phyloP scores from a whole-genome alignment of 1,140 invertebrate species.

The Lycorma delicatula region DNA sequence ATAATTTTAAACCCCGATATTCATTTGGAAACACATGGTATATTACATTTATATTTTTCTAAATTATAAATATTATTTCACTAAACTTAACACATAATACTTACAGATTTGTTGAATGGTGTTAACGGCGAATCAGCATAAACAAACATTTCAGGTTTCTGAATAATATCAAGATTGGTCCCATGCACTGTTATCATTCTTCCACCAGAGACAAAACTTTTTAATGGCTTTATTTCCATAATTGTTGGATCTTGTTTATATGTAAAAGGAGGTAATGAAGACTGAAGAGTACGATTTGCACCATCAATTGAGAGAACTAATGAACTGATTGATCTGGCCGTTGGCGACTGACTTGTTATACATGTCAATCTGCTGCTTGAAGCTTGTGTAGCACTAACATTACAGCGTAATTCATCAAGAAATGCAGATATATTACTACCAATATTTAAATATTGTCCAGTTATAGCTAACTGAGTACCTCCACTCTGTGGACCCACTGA shows the following conservation, averaged over 20 bases:
- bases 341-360: slow-evolving; percentile 56
- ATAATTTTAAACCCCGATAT: no score
- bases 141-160: slow-evolving; percentile 81
- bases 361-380: slow-evolving; percentile 83
- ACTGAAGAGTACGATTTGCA: slow-evolving; percentile 59
- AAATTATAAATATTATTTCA: no score
- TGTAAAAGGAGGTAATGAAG: slow-evolving; percentile 56
- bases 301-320: slow-evolving; percentile 76
- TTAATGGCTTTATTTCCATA: slow-evolving; percentile 81
- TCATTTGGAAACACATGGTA: no score
- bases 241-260: slow-evolving; percentile 91
- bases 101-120: slow-evolving; percentile 66
- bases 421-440: slow-evolving; percentile 81
- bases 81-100: slow-evolving; percentile 17
- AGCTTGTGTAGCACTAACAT: slow-evolving; percentile 77
- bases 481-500: slow-evolving; percentile 84
- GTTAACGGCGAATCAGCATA: slow-evolving; percentile 58
- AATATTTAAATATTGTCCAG: slow-evolving; percentile 86
- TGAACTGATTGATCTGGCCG: slow-evolving; percentile 38
- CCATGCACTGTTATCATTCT: slow-evolving; percentile 88
- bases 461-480: slow-evolving; percentile 84
- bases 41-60: no score
- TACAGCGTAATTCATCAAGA: slow-evolving; percentile 81
- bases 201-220: slow-evolving; percentile 85
- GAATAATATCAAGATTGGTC: slow-evolving; percentile 82